phyloP scores from a whole-genome alignment of 2,888 invertebrate genomes.

The Cheiracanthium punctorium region DNA sequence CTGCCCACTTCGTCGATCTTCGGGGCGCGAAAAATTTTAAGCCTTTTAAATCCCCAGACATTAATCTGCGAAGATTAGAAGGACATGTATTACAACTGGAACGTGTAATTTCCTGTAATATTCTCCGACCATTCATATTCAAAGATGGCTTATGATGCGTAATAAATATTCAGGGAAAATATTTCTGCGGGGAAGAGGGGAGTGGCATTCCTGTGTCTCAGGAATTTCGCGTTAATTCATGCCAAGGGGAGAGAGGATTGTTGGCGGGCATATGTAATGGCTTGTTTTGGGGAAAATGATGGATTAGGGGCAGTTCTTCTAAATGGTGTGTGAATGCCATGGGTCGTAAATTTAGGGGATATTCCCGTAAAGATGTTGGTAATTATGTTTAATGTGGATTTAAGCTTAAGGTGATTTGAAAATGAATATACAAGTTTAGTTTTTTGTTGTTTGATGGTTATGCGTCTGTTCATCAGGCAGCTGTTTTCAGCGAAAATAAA shows the following conservation, averaged over 20 bases:
- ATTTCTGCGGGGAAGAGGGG: not conserved
- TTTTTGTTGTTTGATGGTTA: no score
- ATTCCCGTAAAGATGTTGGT: not conserved
- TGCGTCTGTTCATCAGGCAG: no score
- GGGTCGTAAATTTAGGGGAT: not conserved
- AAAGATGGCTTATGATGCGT: conserved; percentile 45
- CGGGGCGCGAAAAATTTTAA: conserved; percentile 54
- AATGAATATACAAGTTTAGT: not conserved
- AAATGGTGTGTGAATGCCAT: not conserved
- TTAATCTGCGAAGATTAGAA: conserved; percentile 50
- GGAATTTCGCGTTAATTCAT: not conserved
- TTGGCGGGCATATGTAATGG: conserved; percentile 3
- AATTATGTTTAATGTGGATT: conserved; percentile 15
- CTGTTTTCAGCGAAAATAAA: no score
- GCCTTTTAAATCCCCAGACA: conserved; percentile 58
- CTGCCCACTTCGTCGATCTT: not conserved
- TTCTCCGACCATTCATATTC: conserved; percentile 55
- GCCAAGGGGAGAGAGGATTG: not conserved
- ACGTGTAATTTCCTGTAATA: conserved; percentile 61
- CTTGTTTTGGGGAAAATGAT: not conserved
- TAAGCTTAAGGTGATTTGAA: not conserved
- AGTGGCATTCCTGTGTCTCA: not conserved
- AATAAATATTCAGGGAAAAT: conserved; percentile 42
- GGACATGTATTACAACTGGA: conserved; percentile 61
- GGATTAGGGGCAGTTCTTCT: not conserved